Percentiles rank a stretch among this genome's conserved stretches.
phyloP scores from a whole-genome alignment of 2,797 vertebrate species.

The Philypnodon macrostomus region DNA sequence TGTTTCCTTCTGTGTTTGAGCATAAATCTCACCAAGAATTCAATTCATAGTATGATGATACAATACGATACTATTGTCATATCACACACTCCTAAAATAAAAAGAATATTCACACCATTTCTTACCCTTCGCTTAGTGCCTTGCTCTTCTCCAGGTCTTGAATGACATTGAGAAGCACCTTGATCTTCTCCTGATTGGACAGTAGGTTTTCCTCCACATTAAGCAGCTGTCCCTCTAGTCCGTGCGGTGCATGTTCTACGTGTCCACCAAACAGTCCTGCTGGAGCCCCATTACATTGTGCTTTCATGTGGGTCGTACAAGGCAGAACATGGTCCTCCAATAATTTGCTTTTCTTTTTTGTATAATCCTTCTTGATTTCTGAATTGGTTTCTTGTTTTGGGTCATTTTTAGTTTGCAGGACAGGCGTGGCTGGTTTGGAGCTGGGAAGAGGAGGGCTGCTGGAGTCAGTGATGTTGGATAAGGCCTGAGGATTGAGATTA shows the following conservation, averaged over 20 bases:
- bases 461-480: conserved; percentile 28
- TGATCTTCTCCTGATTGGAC: conserved; percentile 98
- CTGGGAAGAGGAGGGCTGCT: conserved; percentile 25
- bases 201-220: conserved; percentile 91
- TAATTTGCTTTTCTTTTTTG: conserved; percentile 55
- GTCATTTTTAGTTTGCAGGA: conserved; percentile 40
- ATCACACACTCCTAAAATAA: too few species aligned
- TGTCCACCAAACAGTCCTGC: conserved; percentile 72
- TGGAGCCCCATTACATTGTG: conserved; percentile 78
- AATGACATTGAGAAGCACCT: conserved; percentile 97
- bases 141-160: conserved; percentile 97
- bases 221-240: conserved; percentile 84
- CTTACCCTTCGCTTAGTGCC: conserved; percentile 94
- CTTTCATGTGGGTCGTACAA: conserved; percentile 67
- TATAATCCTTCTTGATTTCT: conserved; percentile 40
- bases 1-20: too few species aligned
- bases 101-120: conserved; percentile 10
- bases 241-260: conserved; percentile 67
- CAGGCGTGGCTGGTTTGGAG: conserved; percentile 40
- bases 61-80: too few species aligned
- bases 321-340: conserved; percentile 51
- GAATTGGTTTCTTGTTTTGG: conserved; percentile 25
- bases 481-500: conserved; percentile 25
- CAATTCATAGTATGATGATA: too few species aligned
- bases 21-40: too few species aligned